Base-by-base conservation (phyloP, 2,888 invertebrate species). In the Dromius quadrimaculatus region DNA sequence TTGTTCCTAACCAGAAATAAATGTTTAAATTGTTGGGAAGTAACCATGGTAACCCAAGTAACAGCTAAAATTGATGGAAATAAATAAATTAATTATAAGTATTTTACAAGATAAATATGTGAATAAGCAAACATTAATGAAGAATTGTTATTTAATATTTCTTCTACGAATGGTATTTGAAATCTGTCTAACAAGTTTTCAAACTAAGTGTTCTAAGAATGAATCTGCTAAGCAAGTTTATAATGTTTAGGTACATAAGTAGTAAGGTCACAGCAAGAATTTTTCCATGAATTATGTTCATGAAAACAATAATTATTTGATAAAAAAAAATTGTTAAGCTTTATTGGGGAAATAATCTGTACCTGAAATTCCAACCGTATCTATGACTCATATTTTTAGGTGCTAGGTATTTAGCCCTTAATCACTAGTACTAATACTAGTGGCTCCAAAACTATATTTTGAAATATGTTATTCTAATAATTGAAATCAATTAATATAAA, bases 181-280 rank as follows among this genome's bases (percentile, higher is more conserved):
- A 47, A 47, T 22, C 23, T 20, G 47, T 47, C 23, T 11, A 47
- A 47, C 47, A 47, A 47, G 22, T 57, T 32, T 34, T 32, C 6
- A 34, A 34, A 34, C 32, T 57, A 34, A 57, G 57, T 57, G 32
- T 57, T 57, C 57, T 17, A 15, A 57, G 57, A 57, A 57, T 57
- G 32, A 47, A 23, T 47, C 19, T 47, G 11, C n/a, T 41, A 41
- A 41, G 41, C 41, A 41, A 47, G 20, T 22, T 20, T 23, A 47
- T 47, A 47, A 47, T 47, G 47, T 57, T 57, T 57, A 17, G 17
- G 32, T 32, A 17, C n/a, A n/a, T n/a, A 11, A 32, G 57, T 57
- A 17, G 34, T 57, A 57, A 57, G 57, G 57, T 57, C 57, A 34
- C 9, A 32, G 32, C 15, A 41, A 15, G 15, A 41, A 41, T 41